Evolutionary conservation across 2,888 invertebrate species (phyloP).

Genomic region (Himalopsyche japonica): DNA sequence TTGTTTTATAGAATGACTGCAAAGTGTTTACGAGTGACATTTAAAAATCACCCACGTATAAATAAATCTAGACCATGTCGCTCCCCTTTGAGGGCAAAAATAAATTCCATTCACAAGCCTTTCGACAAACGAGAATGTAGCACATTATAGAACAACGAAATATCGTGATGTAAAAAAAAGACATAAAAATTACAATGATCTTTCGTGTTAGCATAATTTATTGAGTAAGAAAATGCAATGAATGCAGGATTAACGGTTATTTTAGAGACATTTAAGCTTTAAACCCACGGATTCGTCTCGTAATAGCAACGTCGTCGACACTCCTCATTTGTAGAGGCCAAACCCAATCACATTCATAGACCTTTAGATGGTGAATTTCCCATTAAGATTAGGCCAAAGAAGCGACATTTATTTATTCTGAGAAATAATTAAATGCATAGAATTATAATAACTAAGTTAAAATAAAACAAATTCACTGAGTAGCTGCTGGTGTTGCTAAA

Average conservation of each 20-base stretch:
- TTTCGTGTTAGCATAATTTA: background rate
- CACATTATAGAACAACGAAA: too few species aligned
- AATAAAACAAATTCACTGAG: too few species aligned
- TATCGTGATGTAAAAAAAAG: too few species aligned
- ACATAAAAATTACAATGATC: too few species aligned
- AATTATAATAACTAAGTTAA: too few species aligned
- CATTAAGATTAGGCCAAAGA: background rate
- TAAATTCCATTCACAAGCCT: background rate
- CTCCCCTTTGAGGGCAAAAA: background rate
- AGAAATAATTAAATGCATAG: background rate
- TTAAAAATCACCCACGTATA: background rate
- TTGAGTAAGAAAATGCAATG: background rate
- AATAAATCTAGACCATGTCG: background rate
- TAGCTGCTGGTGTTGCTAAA: too few species aligned
- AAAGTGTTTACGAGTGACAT: background rate
- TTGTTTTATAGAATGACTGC: background rate
- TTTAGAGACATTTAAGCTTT: background rate
- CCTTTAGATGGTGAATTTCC: background rate
- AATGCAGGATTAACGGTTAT: background rate
- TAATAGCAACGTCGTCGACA: background rate
- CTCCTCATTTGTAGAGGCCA: background rate
- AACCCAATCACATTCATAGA: background rate
- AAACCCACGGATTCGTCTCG: background rate
- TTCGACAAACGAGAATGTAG: background rate
- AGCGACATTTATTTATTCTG: background rate